Conservation (phyloP, 1,140 invertebrate genomes). For the Apis florea region DNA sequence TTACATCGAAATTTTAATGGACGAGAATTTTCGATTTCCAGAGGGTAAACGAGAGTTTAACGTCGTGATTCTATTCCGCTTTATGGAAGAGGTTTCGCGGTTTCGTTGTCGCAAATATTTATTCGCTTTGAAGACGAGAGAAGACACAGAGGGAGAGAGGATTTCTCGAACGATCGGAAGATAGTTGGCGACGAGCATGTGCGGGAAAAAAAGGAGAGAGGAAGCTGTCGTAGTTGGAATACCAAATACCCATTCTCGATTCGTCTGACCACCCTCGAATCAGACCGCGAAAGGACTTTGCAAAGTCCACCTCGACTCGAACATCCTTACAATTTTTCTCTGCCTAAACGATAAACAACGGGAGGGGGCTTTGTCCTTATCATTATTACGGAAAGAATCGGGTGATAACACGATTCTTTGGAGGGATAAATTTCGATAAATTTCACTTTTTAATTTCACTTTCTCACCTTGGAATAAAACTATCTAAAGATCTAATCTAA, state of each 20-base stretch:
- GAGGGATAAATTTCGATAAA: too few relatives aligned
- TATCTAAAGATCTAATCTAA: too few relatives aligned
- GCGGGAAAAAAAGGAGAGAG: constrained; percentile 61
- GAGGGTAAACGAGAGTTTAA: neutral
- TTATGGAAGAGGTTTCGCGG: constrained; percentile 37
- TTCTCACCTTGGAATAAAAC: too few relatives aligned
- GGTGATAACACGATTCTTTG: too few relatives aligned
- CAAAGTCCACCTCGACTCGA: constrained; percentile 55
- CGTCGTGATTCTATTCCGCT: neutral
- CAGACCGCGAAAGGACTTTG: constrained; percentile 70
- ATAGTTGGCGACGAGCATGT: constrained; percentile 73
- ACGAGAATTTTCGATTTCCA: neutral
- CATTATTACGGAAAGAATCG: too few relatives aligned
- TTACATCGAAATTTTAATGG: too few relatives aligned
- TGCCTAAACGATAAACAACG: constrained; percentile 4
- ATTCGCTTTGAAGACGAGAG: constrained; percentile 71
- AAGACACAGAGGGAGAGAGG: constrained; percentile 65
- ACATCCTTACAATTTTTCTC: constrained; percentile 13
- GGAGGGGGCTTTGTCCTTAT: neutral
- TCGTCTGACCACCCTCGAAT: constrained; percentile 72
- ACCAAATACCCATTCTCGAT: constrained; percentile 72
- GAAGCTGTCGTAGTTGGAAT: constrained; percentile 71
- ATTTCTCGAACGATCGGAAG: constrained; percentile 67
- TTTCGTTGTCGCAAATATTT: constrained; percentile 77
- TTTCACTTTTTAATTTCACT: too few relatives aligned